Base-by-base conservation (phyloP, 2,113 vertebrate genomes). In the Callipepla californica region DNA sequence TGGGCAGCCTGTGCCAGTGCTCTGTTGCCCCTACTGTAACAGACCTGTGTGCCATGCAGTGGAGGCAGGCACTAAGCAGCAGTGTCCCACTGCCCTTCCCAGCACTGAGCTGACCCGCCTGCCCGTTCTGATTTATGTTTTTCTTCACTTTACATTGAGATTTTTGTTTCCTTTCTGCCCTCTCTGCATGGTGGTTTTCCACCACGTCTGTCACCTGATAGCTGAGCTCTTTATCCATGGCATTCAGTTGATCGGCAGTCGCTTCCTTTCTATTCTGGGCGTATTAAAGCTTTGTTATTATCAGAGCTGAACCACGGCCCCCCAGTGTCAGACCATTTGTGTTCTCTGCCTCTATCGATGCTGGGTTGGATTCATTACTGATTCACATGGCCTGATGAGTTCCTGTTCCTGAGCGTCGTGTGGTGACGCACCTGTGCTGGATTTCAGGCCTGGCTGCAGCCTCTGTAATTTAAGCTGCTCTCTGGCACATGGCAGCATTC, bases 261-360 rank as follows among this genome's bases (percentile, higher is more conserved):
- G 17, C 5, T 65, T 77, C 48, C 85, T 80, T 80, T 40, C 82
- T 53, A 32, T 40, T 53, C 38, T 75, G 44, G 45, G 62, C 69
- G 59, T 44, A 80, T 83, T 77, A 92, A 70, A 80, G 74, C 76
- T 72, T 89, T 89, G 65, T 73, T 82, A 48, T 20, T 36, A 85
- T 26, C 47, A 51, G 68, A 77, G 55, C 81, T 0, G 22, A 91
- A 89, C 79, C 40, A 23, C 0, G 9, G 93, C 92, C 81, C 92
- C 92, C 94, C 26, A 55, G 42, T 4, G 91, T 67, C 81, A 53
- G 89, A 77, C 87, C 94, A 92, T 94, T 96, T 95, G 96, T 95
- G 85, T 20, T 63, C 79, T 80, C 75, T 82, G 86, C 86, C 76
- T 81, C 66, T 62, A 76, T 75, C 19, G 67, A 32, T 30, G 81